Percentiles rank a stretch among this genome's conserved stretches.
phyloP scores from a whole-genome alignment of 2,113 vertebrate species.

The Scolopax mira region DNA sequence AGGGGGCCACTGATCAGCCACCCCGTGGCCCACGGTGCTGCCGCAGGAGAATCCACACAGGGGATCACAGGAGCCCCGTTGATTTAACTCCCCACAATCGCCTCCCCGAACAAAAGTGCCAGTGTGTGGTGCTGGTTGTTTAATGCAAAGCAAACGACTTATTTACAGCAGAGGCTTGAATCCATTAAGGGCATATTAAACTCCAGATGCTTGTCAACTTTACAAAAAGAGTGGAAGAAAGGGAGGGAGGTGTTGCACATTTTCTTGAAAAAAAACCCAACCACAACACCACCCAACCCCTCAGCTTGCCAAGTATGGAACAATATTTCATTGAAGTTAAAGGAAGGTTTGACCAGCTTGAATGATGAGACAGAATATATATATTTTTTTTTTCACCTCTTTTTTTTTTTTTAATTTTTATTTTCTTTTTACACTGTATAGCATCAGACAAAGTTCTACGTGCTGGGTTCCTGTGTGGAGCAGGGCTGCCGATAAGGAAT shows the following conservation, averaged over 20 bases:
- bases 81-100: not conserved
- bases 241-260: not conserved
- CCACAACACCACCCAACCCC: too few relatives aligned
- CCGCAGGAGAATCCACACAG: not conserved
- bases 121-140: not conserved
- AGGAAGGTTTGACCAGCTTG: not conserved
- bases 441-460: fast-evolving
- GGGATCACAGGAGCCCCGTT: not conserved
- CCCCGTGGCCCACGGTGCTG: not conserved
- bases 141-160: not conserved
- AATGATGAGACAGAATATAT: not conserved
- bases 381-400: too few relatives aligned
- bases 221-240: not conserved
- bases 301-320: not conserved
- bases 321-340: not conserved
- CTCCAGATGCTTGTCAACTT: not conserved
- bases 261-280: not conserved
- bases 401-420: too few relatives aligned
- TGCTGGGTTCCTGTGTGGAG: not conserved
- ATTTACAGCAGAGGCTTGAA: not conserved
- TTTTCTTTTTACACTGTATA: not conserved
- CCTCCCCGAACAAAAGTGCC: not conserved
- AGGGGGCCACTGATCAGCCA: not conserved
- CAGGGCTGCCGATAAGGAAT: not conserved
- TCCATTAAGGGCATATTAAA: not conserved